Conservation (phyloP, 2,888 invertebrate species). For the Neelides folsomi region DNA sequence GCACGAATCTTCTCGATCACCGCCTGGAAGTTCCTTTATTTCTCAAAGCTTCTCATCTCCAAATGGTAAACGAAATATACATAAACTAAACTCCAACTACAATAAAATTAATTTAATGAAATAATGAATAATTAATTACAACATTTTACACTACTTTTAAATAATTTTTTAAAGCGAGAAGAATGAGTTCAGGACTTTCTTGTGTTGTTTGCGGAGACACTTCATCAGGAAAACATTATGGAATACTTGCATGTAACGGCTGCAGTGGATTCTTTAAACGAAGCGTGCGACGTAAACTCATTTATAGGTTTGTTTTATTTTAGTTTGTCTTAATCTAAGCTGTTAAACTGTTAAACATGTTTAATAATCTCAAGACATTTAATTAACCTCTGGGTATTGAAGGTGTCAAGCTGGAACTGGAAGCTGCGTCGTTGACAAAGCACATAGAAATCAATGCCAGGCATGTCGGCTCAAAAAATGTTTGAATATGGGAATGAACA, state of each 20-base stretch:
- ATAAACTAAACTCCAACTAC: background rate
- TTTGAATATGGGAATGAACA: conserved; percentile 98
- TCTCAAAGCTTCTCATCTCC: conserved; percentile 30
- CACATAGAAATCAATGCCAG: conserved; percentile 97
- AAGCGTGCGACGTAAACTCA: conserved; percentile 86
- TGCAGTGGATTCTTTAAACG: conserved; percentile 99
- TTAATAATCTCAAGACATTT: background rate
- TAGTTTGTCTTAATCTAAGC: background rate
- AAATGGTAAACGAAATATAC: conserved; percentile 18
- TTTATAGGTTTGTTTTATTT: conserved; percentile 61
- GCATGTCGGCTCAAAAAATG: conserved; percentile 97
- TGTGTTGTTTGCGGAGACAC: conserved; percentile 97
- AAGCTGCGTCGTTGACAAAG: conserved; percentile 92
- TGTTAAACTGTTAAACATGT: background rate
- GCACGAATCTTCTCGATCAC: no score
- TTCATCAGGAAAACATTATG: conserved; percentile 93
- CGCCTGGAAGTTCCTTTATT: conserved; percentile 24
- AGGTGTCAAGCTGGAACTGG: conserved; percentile 99
- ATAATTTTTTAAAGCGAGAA: conserved; percentile 13
- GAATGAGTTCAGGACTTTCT: conserved; percentile 55
- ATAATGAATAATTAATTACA: no score
- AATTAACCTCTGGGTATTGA: conserved; percentile 33
- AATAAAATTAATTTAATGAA: no score
- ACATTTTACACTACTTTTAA: no score
- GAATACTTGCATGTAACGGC: conserved; percentile 96